Conservation (phyloP, 2,888 invertebrate species). For the Hemicrepidius hirtus region DNA sequence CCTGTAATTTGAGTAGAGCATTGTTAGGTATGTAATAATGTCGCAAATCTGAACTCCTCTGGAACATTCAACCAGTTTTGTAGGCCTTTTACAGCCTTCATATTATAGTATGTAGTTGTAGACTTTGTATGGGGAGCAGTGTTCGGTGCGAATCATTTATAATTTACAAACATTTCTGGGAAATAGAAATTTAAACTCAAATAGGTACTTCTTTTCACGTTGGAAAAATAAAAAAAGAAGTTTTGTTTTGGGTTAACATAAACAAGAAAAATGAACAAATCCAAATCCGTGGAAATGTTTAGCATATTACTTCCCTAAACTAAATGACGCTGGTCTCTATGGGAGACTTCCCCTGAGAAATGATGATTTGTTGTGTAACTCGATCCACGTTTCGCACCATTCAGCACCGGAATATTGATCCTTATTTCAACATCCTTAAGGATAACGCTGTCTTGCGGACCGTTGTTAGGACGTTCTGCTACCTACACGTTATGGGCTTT, state of each 20-base stretch:
- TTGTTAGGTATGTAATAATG: conserved; percentile 68
- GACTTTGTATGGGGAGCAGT: conserved; percentile 25
- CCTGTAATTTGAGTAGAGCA: conserved; percentile 67
- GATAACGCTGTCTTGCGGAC: background rate
- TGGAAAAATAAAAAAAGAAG: no score
- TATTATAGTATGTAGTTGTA: no score
- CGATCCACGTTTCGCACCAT: conserved; percentile 48
- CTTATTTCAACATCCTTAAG: conserved; percentile 22
- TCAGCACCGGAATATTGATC: conserved; percentile 33
- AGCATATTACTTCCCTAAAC: no score
- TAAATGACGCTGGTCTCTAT: conserved; percentile 28
- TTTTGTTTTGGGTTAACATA: no score
- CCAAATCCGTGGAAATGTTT: no score
- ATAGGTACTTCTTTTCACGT: no score
- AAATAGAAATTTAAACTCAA: no score
- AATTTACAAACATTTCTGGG: background rate
- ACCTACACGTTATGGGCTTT: conserved; percentile 30
- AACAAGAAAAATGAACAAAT: no score
- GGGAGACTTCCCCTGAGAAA: conserved; percentile 33
- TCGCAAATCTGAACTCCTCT: conserved; percentile 66
- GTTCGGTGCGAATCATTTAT: background rate
- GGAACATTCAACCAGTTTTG: conserved; percentile 60
- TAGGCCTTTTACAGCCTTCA: conserved; percentile 63
- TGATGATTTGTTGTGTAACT: conserved; percentile 57
- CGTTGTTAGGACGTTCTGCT: conserved; percentile 5